These are phyloP conservation scores for Lepidonotus clava DNA, from an alignment of 2,888 invertebrate species.

Conservation along the genomic window DNA sequence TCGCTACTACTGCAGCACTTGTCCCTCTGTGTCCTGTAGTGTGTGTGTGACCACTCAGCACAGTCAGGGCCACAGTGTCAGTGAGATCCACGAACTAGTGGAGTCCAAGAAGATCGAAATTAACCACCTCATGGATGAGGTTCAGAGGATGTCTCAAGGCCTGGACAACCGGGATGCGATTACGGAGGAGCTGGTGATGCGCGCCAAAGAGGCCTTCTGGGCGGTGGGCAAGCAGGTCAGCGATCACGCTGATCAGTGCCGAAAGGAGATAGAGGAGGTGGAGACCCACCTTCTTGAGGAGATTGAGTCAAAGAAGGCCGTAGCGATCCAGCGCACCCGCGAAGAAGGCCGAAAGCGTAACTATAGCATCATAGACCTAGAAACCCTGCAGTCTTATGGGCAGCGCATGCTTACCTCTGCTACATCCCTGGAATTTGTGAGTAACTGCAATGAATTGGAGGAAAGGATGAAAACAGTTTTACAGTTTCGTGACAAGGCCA, in stretches of 20 bases:
- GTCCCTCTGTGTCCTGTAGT: slow-evolving; percentile 28
- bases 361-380: slow-evolving; percentile 33
- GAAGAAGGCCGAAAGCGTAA: slow-evolving; percentile 32
- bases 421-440: not conserved
- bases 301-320: not conserved
- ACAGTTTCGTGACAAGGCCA: not conserved
- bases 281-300: not conserved
- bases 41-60: slow-evolving; percentile 38
- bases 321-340: slow-evolving; percentile 11
- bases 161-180: slow-evolving; percentile 27
- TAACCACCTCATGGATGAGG: not conserved
- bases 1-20: not conserved
- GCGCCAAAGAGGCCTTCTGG: slow-evolving; percentile 32
- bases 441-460: slow-evolving; percentile 5
- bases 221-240: not conserved
- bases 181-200: slow-evolving; percentile 21
- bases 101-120: not conserved
- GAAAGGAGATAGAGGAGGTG: slow-evolving; percentile 30
- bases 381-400: not conserved
- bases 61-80: slow-evolving; percentile 6
- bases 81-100: slow-evolving; percentile 3
- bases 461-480: not conserved
- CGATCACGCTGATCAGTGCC: slow-evolving; percentile 14
- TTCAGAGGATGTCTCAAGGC: slow-evolving; percentile 5
- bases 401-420: not conserved